Evolutionary conservation across 2,113 vertebrate genomes (phyloP), one percentile per base, ranked within the genome.

Genomic region (Onychostruthus taczanowskii): DNA sequence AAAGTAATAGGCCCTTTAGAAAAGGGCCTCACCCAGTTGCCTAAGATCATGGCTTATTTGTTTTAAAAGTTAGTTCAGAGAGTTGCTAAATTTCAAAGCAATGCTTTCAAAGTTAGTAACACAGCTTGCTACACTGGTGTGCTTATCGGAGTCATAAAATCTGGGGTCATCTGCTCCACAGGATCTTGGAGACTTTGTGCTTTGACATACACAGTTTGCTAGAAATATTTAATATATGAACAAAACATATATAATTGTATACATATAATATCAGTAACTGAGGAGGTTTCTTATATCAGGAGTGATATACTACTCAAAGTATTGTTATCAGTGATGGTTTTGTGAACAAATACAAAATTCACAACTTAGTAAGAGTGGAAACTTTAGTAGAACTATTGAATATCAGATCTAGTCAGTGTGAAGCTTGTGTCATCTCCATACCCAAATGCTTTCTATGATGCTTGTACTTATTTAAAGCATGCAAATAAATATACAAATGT

Each of bases 271-370:
- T 27, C 19, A 52, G 13, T n/a, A 44, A 16, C 13, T 52, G 37
- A 37, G 77, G 31, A 76, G 3, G 6, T 75, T 81, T 35, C 28
- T 55, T 70, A 19, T 11, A 31, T 75, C 13, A 39, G n/a, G 19
- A 2, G 3, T 35, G 16, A 13, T 30, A 2, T n/a, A 4, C 7
- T 19, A 16, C 27, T 75, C 0, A 0, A 44, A 28, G 4, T 74
- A 24, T 43, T 3, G 0, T 56, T 83, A 14, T 37, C 30, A 39
- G 13, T 39, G 21, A 13, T 35, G 11, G 6, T 67, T 93, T 64
- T 94, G 35, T 75, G 43, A 91, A 84, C 8, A n/a, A 21, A 17
- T 31, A 72, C 0, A n/a, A 73, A 84, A 39, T 53, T 66, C 20
- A 31, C 12, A 21, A 9, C 22, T 68, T 50, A 4, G 7, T 58